These are phyloP conservation scores for Drosophila basisetae DNA, from an alignment of 2,888 invertebrate species.

Conservation along the genomic window DNA sequence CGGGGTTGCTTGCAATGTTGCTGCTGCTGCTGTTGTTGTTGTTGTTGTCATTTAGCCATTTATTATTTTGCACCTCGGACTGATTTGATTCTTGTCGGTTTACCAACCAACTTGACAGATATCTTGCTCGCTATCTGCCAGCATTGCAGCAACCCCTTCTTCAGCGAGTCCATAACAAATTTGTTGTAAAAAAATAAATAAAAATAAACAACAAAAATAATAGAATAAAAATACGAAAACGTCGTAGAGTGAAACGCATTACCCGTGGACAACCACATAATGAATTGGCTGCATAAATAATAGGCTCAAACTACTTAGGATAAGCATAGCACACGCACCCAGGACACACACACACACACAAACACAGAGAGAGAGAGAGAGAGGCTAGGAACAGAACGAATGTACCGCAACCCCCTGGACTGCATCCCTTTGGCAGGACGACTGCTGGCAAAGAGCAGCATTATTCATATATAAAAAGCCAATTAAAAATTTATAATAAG, in stretches of 20 bases:
- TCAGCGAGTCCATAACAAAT: constrained; percentile 39
- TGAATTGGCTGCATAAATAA: constrained; percentile 77
- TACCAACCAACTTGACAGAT: constrained; percentile 46
- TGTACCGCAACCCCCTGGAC: constrained; percentile 53
- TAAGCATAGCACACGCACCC: constrained; percentile 54
- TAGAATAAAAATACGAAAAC: constrained; percentile 39
- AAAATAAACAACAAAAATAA: constrained; percentile 14
- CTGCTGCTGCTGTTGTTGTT: background rate
- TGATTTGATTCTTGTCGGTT: constrained; percentile 51
- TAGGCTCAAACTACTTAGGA: constrained; percentile 71
- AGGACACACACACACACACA: constrained; percentile 32
- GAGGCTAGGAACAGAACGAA: constrained; percentile 13
- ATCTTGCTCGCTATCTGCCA: constrained; percentile 1
- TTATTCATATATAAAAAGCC: constrained; percentile 81
- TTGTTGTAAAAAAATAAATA: constrained; percentile 34
- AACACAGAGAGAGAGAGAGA: background rate
- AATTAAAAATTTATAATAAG: constrained; percentile 81
- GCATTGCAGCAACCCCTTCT: constrained; percentile 42
- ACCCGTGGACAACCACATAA: constrained; percentile 65
- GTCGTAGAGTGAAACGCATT: constrained; percentile 26
- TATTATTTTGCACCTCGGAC: constrained; percentile 58
- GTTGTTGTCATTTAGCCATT: constrained; percentile 47
- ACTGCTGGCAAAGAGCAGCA: constrained; percentile 57
- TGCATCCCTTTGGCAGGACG: constrained; percentile 54
- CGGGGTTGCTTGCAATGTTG: constrained; percentile 25